Percentiles rank a stretch among this genome's conserved stretches.
These are phyloP conservation scores for Apamea sordens DNA, from an alignment of 2,888 invertebrate species.

Conservation along the genomic window DNA sequence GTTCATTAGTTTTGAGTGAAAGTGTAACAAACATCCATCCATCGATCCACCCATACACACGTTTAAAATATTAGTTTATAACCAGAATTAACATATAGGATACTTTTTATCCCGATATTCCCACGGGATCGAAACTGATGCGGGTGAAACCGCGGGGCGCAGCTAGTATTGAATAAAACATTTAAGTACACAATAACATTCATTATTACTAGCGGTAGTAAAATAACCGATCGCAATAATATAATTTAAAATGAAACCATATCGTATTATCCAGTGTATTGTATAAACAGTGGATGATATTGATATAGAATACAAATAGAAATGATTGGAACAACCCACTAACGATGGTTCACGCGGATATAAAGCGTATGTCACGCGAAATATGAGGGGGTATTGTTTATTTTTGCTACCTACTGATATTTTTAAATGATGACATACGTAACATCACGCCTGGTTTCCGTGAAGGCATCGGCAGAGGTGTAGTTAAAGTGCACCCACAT, in stretches of 20 bases:
- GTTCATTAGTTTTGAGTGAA: too few relatives aligned
- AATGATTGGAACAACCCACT: conserved; percentile 30
- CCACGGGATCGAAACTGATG: too few relatives aligned
- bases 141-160: too few relatives aligned
- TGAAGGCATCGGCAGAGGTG: too few relatives aligned
- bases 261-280: conserved; percentile 18
- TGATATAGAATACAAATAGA: conserved; percentile 38
- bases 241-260: conserved; percentile 37
- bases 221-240: conserved; percentile 28
- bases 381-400: neutral
- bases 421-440: neutral
- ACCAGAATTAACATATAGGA: too few relatives aligned
- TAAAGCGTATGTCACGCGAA: neutral
- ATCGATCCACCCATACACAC: too few relatives aligned
- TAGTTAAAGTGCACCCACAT: too few relatives aligned
- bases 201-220: conserved; percentile 21
- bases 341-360: conserved; percentile 26
- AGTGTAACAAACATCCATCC: too few relatives aligned
- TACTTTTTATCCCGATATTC: too few relatives aligned
- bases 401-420: neutral
- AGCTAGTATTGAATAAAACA: conserved; percentile 15
- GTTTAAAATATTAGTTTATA: too few relatives aligned
- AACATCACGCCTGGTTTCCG: too few relatives aligned
- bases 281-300: conserved; percentile 30
- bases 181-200: conserved; percentile 24